These are phyloP conservation scores for Camptogramma bilineatum DNA, from an alignment of 2,888 invertebrate species.

Conservation along the genomic window DNA sequence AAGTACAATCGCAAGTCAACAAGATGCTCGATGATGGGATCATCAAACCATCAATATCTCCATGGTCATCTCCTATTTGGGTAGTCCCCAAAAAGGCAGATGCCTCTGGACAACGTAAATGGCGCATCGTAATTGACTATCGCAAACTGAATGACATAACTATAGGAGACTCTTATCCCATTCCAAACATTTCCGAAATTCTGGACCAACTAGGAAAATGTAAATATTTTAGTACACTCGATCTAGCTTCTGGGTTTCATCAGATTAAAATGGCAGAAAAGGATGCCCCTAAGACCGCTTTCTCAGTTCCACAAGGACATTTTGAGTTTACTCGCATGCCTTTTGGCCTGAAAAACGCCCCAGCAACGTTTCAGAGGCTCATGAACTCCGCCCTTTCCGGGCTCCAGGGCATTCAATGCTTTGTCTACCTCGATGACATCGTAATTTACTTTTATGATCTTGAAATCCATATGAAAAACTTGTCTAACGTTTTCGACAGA, in stretches of 20 bases:
- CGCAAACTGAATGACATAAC: conserved; percentile 47
- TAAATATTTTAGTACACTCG: conserved; percentile 7
- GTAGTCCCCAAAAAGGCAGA: conserved; percentile 31
- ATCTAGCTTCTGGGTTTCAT: conserved; percentile 24
- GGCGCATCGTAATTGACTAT: conserved; percentile 42
- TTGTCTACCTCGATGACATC: conserved; percentile 2
- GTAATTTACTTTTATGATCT: background rate
- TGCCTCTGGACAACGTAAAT: conserved; percentile 40
- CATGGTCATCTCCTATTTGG: conserved; percentile 10
- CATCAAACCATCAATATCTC: background rate
- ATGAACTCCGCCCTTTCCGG: background rate
- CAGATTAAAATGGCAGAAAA: conserved; percentile 12
- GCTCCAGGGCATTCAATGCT: background rate
- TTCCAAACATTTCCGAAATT: conserved; percentile 32
- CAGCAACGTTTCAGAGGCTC: conserved; percentile 1
- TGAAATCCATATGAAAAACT: background rate
- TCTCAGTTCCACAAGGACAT: conserved; percentile 17
- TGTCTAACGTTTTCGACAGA: background rate
- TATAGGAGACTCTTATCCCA: background rate
- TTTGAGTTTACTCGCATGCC: conserved; percentile 23
- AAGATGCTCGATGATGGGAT: background rate
- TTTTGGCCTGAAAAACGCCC: conserved; percentile 7
- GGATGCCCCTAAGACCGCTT: conserved; percentile 22
- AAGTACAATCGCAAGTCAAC: too few relatives aligned
- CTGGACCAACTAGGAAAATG: conserved; percentile 40